Conservation (phyloP, 1,140 invertebrate genomes). For the Drosophila kepulauana region DNA sequence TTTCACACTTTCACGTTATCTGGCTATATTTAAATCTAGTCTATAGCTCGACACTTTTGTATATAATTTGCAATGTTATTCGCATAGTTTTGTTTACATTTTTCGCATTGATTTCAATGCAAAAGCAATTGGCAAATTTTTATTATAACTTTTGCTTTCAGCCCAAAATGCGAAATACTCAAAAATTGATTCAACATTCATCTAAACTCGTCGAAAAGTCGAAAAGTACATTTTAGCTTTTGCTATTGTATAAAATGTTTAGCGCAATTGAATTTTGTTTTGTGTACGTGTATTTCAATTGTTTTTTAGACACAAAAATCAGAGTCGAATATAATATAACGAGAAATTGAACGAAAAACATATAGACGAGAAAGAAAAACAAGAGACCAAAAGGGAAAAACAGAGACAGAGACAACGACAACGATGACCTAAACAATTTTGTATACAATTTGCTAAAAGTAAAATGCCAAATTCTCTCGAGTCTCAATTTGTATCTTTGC, state of each 20-base stretch:
- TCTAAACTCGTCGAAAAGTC: not conserved
- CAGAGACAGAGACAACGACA: slow-evolving; percentile 32
- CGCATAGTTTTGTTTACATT: slow-evolving; percentile 31
- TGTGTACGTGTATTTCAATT: slow-evolving; percentile 27
- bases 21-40: slow-evolving; percentile 7
- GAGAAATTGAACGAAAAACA: slow-evolving; percentile 19
- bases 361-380: slow-evolving; percentile 22
- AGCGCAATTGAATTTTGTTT: slow-evolving; percentile 9
- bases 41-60: not conserved
- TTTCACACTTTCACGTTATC: slow-evolving; percentile 40
- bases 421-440: slow-evolving; percentile 78
- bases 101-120: slow-evolving; percentile 25
- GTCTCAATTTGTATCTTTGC: slow-evolving; percentile 1
- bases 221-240: not conserved
- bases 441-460: slow-evolving; percentile 75
- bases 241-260: not conserved
- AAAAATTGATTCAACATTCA: slow-evolving; percentile 2
- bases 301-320: slow-evolving; percentile 23
- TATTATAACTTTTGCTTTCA: slow-evolving; percentile 42
- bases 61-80: slow-evolving; percentile 14
- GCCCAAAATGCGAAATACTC: not conserved
- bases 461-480: slow-evolving; percentile 72
- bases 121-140: slow-evolving; percentile 34
- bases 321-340: slow-evolving; percentile 11
- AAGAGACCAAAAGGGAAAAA: slow-evolving; percentile 6